These are phyloP conservation scores for Drosophila suboccidentalis DNA, from an alignment of 2,888 invertebrate genomes.

Conservation along the genomic window DNA sequence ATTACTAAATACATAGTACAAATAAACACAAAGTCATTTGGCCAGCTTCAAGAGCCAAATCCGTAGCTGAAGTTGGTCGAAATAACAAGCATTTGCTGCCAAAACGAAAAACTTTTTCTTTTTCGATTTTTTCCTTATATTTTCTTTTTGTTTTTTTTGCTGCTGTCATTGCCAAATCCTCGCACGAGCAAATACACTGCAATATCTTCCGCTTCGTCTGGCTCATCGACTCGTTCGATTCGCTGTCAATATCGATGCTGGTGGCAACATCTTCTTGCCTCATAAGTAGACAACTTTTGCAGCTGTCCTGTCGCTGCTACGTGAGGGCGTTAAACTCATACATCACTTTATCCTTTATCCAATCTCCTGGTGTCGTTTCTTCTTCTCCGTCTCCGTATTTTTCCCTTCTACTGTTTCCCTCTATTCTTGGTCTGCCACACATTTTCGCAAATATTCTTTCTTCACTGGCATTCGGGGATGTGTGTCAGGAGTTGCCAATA, in stretches of 20 bases:
- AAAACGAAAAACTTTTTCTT: conserved; percentile 38
- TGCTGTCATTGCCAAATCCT: conserved; percentile 79
- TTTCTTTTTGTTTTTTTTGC: conserved; percentile 16
- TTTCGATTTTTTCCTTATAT: not conserved
- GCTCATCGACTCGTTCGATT: conserved; percentile 11
- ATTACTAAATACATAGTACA: conserved; percentile 74
- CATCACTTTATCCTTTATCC: conserved; percentile 78
- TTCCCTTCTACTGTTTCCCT: conserved; percentile 24
- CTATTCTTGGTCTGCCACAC: conserved; percentile 34
- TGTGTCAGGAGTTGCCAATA: conserved; percentile 80
- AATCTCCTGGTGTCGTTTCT: conserved; percentile 38
- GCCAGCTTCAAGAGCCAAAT: conserved; percentile 41
- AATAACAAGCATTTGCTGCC: conserved; percentile 71
- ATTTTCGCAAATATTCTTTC: conserved; percentile 46
- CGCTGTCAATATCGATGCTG: conserved; percentile 20
- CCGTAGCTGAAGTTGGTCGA: conserved; percentile 44
- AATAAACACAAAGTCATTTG: conserved; percentile 80
- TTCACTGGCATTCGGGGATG: conserved; percentile 43
- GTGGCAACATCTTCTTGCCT: conserved; percentile 73
- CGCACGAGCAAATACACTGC: conserved; percentile 47
- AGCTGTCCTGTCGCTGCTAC: conserved; percentile 61
- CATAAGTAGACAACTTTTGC: conserved; percentile 77
- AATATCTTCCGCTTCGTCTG: conserved; percentile 12
- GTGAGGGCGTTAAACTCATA: conserved; percentile 83
- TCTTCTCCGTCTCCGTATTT: conserved; percentile 19